These are phyloP conservation scores for Halictus quadricinctus DNA, from an alignment of 2,888 invertebrate species.

Conservation along the genomic window DNA sequence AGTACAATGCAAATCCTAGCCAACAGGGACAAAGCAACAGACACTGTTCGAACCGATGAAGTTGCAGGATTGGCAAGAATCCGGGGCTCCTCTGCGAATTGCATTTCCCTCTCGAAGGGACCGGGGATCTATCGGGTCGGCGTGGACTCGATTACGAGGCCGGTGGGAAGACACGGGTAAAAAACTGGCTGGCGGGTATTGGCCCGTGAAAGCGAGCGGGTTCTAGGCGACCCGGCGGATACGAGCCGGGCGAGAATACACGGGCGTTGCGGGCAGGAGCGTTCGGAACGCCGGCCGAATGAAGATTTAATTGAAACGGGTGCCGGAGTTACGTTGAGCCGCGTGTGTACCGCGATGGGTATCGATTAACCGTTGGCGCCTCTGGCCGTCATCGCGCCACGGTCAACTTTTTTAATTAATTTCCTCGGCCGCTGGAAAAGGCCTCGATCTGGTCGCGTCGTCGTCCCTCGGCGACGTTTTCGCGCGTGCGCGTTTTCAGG, in stretches of 20 bases:
- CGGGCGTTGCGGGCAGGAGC: constrained; percentile 16
- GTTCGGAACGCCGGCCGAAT: constrained; percentile 19
- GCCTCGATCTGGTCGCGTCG: neutral
- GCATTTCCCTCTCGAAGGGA: constrained; percentile 10
- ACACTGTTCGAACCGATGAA: neutral
- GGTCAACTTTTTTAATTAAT: constrained; percentile 56
- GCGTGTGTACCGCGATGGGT: constrained; percentile 27
- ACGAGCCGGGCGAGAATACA: constrained; percentile 38
- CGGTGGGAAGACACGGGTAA: constrained; percentile 35
- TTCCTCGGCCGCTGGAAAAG: constrained; percentile 8
- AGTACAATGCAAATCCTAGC: neutral
- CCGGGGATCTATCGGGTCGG: neutral
- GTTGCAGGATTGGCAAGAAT: neutral
- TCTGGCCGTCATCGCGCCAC: constrained; percentile 11
- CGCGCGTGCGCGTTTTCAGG: neutral
- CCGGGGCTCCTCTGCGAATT: constrained; percentile 16
- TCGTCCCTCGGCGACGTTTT: neutral
- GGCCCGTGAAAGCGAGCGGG: constrained; percentile 31
- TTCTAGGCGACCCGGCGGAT: neutral
- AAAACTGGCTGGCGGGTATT: constrained; percentile 18
- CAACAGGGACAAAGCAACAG: neutral
- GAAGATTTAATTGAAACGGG: constrained; percentile 61
- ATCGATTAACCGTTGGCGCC: constrained; percentile 53
- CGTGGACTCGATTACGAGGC: constrained; percentile 36
- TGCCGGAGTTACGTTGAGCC: constrained; percentile 15